Conservation (phyloP, 2,888 invertebrate species). For the Liopterus haemorrhoidalis region DNA sequence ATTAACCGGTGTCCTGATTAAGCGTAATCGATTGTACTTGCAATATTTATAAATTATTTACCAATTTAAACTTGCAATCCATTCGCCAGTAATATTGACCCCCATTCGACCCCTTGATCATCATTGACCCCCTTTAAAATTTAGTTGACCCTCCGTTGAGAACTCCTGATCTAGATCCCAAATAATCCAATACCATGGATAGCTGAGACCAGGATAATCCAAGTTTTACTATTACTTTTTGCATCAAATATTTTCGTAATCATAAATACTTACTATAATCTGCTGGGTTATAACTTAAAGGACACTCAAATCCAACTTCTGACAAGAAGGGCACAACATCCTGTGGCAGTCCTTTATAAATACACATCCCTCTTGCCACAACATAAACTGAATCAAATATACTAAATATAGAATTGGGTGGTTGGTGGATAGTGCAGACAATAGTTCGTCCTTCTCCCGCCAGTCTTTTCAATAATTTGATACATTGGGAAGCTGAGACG, state of each 20-base stretch:
- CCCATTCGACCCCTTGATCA: too few relatives aligned
- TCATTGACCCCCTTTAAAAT: too few relatives aligned
- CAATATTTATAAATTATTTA: too few relatives aligned
- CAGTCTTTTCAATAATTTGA: conserved; percentile 53
- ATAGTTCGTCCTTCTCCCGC: conserved; percentile 61
- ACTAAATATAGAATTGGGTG: conserved; percentile 59
- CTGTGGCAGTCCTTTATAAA: conserved; percentile 67
- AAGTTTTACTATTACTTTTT: background rate
- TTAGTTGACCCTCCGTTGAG: too few relatives aligned
- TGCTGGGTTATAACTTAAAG: conserved; percentile 61
- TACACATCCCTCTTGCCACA: conserved; percentile 52
- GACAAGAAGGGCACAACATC: conserved; percentile 73
- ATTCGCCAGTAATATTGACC: too few relatives aligned
- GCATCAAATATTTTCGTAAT: background rate
- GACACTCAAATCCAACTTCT: conserved; percentile 65
- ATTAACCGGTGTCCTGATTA: too few relatives aligned
- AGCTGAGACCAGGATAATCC: background rate
- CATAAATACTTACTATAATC: conserved; percentile 48
- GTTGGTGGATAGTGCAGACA: conserved; percentile 67
- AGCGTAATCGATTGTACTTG: too few relatives aligned
- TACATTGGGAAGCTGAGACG: conserved; percentile 58
- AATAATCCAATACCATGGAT: background rate
- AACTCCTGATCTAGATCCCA: too few relatives aligned
- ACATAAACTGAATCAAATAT: conserved; percentile 52
- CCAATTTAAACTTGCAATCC: too few relatives aligned